Evolutionary conservation across 2,113 vertebrate species (phyloP).

Genomic region (human): DNA sequence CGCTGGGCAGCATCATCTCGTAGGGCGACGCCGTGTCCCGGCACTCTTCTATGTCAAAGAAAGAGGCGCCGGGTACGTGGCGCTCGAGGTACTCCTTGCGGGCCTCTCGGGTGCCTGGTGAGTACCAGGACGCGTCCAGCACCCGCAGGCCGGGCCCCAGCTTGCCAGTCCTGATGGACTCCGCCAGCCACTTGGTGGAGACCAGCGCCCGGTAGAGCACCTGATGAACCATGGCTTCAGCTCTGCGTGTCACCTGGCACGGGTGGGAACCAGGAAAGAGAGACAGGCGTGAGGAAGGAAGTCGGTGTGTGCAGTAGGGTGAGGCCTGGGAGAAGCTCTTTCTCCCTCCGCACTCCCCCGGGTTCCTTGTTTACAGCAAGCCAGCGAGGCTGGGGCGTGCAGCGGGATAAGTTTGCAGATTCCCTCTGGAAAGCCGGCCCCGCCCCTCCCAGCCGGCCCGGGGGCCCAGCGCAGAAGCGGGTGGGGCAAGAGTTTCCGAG

Average conservation of each 20-base stretch:
- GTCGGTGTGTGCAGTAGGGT: not conserved
- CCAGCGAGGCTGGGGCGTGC: not conserved
- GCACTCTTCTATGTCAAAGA: constrained; percentile 95
- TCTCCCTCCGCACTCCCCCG: not conserved
- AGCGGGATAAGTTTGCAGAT: not conserved
- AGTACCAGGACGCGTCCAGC: constrained; percentile 95
- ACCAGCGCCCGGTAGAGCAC: constrained; percentile 86
- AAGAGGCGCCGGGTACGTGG: constrained; percentile 93
- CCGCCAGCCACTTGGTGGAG: constrained; percentile 89
- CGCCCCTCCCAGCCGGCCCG: not conserved
- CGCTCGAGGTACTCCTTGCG: constrained; percentile 88
- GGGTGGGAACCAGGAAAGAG: constrained; percentile 42
- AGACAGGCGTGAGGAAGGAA: not conserved
- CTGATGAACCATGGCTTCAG: constrained; percentile 81
- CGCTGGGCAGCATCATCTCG: constrained; percentile 92
- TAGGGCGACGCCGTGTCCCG: constrained; percentile 86
- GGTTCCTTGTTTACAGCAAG: not conserved
- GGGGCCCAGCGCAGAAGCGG: not conserved
- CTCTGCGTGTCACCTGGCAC: constrained; percentile 52
- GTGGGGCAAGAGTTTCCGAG: not conserved
- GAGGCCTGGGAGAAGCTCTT: not conserved
- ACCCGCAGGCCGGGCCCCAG: constrained; percentile 86
- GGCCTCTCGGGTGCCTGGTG: constrained; percentile 86
- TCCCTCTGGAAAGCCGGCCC: not conserved
- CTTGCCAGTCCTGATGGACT: constrained; percentile 83